Base-by-base conservation (phyloP, 2,113 vertebrate genomes). In the Cyprinus carpio region DNA sequence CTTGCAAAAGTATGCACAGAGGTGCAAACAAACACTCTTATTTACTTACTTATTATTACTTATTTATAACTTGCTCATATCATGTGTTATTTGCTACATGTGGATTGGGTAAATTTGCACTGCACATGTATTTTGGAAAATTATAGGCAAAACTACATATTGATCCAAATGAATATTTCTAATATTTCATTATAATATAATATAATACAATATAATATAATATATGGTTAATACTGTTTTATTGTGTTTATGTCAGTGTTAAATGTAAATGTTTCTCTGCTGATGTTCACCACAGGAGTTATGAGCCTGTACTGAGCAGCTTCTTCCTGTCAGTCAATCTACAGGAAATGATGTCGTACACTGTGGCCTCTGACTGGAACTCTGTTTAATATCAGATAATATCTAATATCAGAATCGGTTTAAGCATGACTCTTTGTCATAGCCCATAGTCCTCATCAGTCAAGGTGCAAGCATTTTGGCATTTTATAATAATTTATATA, bases 311-410 rank as follows among this genome's bases (percentile, higher is more conserved):
- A 54, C 46, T 76, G 74, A 76, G 7, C 46, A 29, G 43, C 46
- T 29, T 51, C 46, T 76, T 76, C 74, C 74, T 76, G 74, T 76
- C 25, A 76, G 12, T 5, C n/a, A 76, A 46, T 49, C 13, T 75
- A 49, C 72, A 76, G 46, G 74, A 76, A 76, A 51, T 76, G 3
- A 76, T 76, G 67, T n/a, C 2, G 2, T 72, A 72, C 9, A 40
- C 67, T n/a, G 20, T n/a, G 67, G 10, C 18, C 67, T 72, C 67
- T 72, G 9, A 37, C 31, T 71, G 20, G 10, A 71, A 34, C 31
- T 10, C 9, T 40, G 31, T 37, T 71, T 71, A 8, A 5, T 1
- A 23, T 23, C 18, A 40, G 34, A n/a, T n/a, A n/a, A n/a, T n/a
- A n/a, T n/a, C n/a, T 71, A 8, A 5, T 1, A 23, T 23, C 18